Base-by-base conservation (phyloP, 1,140 invertebrate genomes). In the Leptinotarsa lineolata region DNA sequence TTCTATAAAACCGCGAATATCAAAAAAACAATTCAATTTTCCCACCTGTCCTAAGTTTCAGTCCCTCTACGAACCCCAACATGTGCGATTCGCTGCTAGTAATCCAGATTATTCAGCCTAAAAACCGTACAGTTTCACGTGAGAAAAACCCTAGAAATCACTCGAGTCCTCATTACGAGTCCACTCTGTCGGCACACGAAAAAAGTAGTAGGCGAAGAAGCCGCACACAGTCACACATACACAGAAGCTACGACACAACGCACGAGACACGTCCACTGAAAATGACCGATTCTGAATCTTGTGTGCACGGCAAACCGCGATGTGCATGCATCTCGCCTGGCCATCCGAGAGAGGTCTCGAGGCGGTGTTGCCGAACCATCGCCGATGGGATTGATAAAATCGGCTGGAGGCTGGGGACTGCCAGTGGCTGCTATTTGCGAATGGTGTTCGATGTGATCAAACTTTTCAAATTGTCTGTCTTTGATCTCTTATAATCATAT, bases 11-110 rank as follows among this genome's bases (percentile, higher is more conserved):
- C 15, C 22, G 12, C 21, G 16, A 18, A 22, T 16, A 24, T 65
- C 24, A 39, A 22, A 22, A 16, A 2, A 68, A 39, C 39, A 20
- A 39, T 39, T 39, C 30, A 39, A 8, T 39, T 39, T 11, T 44
- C 66, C 66, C 66, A 68, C 66, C 66, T 68, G 66, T 68, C 30
- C 21, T 39, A 44, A 68, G 45, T 68, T 68, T 68, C 13, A 68
- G n/a, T 20, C 66, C 30, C 45, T 68, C 66, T 39, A 68, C 66
- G 30, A 68, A 68, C n/a, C 30, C 30, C n/a, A 68, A 68, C 66
- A 68, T 68, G 30, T 45, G 45, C 48, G 48, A 16, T 54, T 54
- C 48, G n/a, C 48, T 54, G 15, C 48, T 16, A 54, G 15, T 16
- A 54, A 54, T 15, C 48, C 15, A 54, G 48, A 18, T n/a, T 8